phyloP scores from a whole-genome alignment of 2,113 vertebrate genomes.

The Leptobrachium leishanense region DNA sequence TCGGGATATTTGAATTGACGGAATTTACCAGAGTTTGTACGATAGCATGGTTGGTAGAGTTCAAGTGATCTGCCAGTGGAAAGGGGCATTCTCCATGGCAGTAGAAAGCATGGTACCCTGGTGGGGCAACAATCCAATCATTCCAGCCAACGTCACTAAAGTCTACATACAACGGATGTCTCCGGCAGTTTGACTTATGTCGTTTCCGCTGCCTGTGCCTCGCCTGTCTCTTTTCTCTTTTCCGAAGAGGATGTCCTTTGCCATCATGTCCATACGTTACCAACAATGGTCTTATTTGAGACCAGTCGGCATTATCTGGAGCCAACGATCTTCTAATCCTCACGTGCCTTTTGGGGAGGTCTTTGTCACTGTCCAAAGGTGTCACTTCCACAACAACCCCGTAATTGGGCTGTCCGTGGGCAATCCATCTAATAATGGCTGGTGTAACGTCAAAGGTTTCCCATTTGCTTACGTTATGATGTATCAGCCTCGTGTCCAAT shows the following conservation, averaged over 20 bases:
- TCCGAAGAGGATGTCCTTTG: slow-evolving; percentile 86
- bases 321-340: slow-evolving; percentile 95
- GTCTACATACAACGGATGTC: slow-evolving; percentile 94
- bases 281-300: slow-evolving; percentile 86
- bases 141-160: slow-evolving; percentile 99
- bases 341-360: slow-evolving; percentile 79
- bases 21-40: slow-evolving; percentile 99
- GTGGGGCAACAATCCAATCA: slow-evolving; percentile 98
- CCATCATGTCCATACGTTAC: slow-evolving; percentile 95
- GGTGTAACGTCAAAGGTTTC: slow-evolving; percentile 96
- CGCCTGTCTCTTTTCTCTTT: slow-evolving; percentile 87
- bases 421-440: slow-evolving; percentile 87
- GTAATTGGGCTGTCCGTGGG: slow-evolving; percentile 84
- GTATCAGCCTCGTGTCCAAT: slow-evolving; percentile 94
- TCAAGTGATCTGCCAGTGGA: slow-evolving; percentile 94
- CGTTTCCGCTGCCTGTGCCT: slow-evolving; percentile 86
- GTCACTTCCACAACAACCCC: slow-evolving; percentile 93
- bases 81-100: slow-evolving; percentile 98
- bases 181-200: slow-evolving; percentile 90
- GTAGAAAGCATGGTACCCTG: slow-evolving; percentile 96
- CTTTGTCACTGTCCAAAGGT: slow-evolving; percentile 75
- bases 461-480: slow-evolving; percentile 89
- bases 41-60: slow-evolving; percentile 98
- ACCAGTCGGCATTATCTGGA: slow-evolving; percentile 85
- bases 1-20: slow-evolving; percentile 96